Evolutionary conservation across 1,140 invertebrate species (phyloP).

Genomic region (Bombus turneri): DNA sequence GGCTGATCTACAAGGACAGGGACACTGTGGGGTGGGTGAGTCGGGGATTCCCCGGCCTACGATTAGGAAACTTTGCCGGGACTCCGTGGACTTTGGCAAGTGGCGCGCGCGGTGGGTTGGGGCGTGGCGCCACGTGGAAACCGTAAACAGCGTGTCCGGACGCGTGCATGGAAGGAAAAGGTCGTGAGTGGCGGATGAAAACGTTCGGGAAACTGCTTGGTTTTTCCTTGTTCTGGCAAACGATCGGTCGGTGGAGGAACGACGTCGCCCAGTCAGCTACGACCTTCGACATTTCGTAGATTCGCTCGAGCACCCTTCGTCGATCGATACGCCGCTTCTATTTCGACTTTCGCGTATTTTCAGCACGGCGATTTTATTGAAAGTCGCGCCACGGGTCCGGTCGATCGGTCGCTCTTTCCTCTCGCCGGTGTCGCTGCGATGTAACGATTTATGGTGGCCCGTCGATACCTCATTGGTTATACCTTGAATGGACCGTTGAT

Average conservation of each 20-base stretch:
- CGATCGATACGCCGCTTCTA: slow-evolving; percentile 35
- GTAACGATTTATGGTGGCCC: background rate
- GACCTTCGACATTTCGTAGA: slow-evolving; percentile 52
- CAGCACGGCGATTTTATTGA: background rate
- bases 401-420: background rate
- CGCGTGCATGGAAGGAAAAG: background rate
- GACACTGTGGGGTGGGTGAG: background rate
- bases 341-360: slow-evolving; percentile 40
- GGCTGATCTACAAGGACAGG: slow-evolving; percentile 20
- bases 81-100: slow-evolving; percentile 56
- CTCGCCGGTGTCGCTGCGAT: background rate
- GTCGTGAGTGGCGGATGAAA: background rate
- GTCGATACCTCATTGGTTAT: slow-evolving; percentile 30
- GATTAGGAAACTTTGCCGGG: slow-evolving; percentile 72
- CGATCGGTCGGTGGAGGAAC: background rate
- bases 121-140: slow-evolving; percentile 63
- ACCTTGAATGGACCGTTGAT: slow-evolving; percentile 30
- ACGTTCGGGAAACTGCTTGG: no score
- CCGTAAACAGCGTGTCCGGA: slow-evolving; percentile 65
- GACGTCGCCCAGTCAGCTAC: slow-evolving; percentile 15
- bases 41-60: slow-evolving; percentile 62
- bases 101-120: slow-evolving; percentile 30
- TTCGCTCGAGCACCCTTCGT: background rate
- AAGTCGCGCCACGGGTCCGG: no score
- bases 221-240: no score